Evolutionary conservation across 53 echinoderm and acorn worm species (phyloP).

Genomic region (Zoroaster sp.): DNA sequence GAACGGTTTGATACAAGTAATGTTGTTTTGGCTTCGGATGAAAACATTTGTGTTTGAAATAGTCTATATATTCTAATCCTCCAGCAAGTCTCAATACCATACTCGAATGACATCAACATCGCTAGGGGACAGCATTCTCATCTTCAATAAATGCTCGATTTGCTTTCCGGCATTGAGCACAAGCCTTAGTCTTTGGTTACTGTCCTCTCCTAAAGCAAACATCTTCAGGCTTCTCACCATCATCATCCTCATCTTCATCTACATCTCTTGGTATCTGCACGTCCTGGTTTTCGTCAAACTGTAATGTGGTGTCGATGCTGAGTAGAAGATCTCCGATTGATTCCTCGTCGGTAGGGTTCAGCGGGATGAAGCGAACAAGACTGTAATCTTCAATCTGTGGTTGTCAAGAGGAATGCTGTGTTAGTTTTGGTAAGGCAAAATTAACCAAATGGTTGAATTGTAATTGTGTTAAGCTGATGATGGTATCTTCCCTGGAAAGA

Average conservation of each 20-base stretch:
- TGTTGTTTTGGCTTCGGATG: too few species aligned
- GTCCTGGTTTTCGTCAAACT: constrained; percentile 95
- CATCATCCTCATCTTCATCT: constrained; percentile 78
- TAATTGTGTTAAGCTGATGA: too few species aligned
- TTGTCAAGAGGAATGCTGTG: too few species aligned
- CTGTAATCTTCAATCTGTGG: constrained; percentile 95
- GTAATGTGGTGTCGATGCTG: constrained; percentile 86
- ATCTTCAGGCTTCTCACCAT: not conserved
- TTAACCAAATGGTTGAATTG: not conserved
- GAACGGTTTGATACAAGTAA: too few species aligned
- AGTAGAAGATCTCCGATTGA: constrained; percentile 85
- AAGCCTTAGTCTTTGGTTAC: too few species aligned
- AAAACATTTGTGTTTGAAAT: too few species aligned
- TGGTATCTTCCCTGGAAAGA: not conserved
- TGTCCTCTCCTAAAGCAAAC: not conserved
- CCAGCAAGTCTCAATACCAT: too few species aligned
- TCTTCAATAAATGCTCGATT: too few species aligned
- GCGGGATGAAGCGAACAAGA: constrained; percentile 85
- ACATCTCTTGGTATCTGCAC: constrained; percentile 72
- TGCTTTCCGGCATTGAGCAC: too few species aligned
- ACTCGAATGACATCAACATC: too few species aligned
- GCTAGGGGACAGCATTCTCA: too few species aligned
- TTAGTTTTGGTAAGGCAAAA: not conserved
- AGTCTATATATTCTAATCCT: too few species aligned
- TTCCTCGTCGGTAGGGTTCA: constrained; percentile 88